Evolutionary conservation across 2,113 vertebrate species (phyloP).

Genomic region (Bufo bufo): DNA sequence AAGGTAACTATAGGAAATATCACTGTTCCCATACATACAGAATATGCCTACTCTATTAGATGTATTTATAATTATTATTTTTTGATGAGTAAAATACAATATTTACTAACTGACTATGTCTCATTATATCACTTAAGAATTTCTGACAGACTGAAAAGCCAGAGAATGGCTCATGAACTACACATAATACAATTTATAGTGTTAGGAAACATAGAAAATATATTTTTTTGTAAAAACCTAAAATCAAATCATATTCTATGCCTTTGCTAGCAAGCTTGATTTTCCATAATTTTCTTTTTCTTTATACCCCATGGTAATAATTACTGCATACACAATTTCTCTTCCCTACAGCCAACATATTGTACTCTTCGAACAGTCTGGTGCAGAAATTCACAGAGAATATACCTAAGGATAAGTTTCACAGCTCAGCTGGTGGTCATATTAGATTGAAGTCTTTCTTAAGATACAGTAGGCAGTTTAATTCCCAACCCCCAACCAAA

Average conservation of each 20-base stretch:
- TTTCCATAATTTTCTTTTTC: background rate
- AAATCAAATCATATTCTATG: slow-evolving; percentile 3
- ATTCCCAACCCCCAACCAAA: background rate
- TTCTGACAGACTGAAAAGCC: background rate
- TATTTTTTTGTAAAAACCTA: background rate
- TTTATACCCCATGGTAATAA: background rate
- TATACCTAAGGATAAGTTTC: background rate
- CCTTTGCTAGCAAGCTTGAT: background rate
- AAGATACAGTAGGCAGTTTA: background rate
- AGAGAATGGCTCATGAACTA: background rate
- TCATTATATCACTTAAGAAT: background rate
- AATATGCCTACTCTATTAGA: background rate
- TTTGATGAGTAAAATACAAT: background rate
- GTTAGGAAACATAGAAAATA: background rate
- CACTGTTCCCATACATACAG: background rate
- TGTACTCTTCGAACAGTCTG: slow-evolving; percentile 23
- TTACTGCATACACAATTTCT: slow-evolving; percentile 29
- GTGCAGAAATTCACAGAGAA: slow-evolving; percentile 24
- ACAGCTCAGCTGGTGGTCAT: slow-evolving; percentile 13
- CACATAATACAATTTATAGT: background rate
- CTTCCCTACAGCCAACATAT: background rate
- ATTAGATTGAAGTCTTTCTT: slow-evolving; percentile 25
- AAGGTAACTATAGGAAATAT: background rate
- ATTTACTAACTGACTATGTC: background rate
- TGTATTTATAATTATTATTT: background rate